Evolutionary conservation across 1,140 invertebrate species (phyloP).

Genomic region (Eulimnadia texana): DNA sequence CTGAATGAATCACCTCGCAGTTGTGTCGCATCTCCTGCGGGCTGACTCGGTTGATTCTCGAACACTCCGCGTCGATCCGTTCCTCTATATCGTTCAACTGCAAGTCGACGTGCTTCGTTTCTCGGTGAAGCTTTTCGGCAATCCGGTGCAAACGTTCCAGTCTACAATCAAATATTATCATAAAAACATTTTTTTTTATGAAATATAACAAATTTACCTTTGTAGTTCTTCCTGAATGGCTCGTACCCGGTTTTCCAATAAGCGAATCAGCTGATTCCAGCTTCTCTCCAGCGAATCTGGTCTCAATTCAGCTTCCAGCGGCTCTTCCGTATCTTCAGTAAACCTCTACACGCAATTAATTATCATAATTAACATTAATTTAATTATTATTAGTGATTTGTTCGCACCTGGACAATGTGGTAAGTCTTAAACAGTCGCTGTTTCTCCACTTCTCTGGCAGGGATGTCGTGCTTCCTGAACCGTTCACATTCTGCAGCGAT

Average conservation of each 20-base stretch:
- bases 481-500: conserved; percentile 70
- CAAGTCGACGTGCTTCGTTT: conserved; percentile 77
- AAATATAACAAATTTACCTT: conserved; percentile 29
- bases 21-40: conserved; percentile 85
- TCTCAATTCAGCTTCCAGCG: conserved; percentile 74
- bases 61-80: conserved; percentile 74
- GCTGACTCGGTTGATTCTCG: conserved; percentile 71
- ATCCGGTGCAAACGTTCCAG: conserved; percentile 79
- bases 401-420: no score
- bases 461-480: conserved; percentile 86
- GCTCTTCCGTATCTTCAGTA: conserved; percentile 65
- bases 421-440: conserved; percentile 71
- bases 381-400: conserved; percentile 65
- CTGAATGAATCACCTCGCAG: conserved; percentile 60
- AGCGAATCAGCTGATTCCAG: conserved; percentile 74
- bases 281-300: conserved; percentile 76
- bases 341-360: conserved; percentile 50
- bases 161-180: conserved; percentile 26
- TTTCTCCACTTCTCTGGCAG: conserved; percentile 72
- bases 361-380: no score
- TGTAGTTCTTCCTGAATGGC: conserved; percentile 81
- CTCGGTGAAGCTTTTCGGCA: conserved; percentile 82
- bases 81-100: conserved; percentile 72
- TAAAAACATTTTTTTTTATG: background rate
- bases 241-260: conserved; percentile 74